phyloP scores from a whole-genome alignment of 2,888 invertebrate genomes.

The Torymus tubicola region DNA sequence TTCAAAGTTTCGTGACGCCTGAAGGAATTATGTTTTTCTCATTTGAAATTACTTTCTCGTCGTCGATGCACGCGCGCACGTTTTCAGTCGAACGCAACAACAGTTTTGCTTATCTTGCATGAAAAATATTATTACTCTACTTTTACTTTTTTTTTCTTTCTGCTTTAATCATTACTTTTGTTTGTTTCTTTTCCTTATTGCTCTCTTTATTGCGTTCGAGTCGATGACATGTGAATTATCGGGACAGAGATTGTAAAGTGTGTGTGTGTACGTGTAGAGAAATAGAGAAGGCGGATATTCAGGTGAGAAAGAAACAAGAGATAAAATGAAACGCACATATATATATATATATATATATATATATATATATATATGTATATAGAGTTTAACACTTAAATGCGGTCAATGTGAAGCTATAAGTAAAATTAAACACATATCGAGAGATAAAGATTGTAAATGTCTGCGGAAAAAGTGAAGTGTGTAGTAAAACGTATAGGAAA shows the following conservation, averaged over 20 bases:
- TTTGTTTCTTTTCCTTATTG: slow-evolving; percentile 1
- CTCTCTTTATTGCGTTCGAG: slow-evolving; percentile 36
- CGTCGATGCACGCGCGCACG: slow-evolving; percentile 53
- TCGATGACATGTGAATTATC: slow-evolving; percentile 32
- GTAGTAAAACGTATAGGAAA: too few relatives aligned
- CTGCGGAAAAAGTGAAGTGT: background rate
- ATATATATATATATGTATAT: slow-evolving; percentile 25
- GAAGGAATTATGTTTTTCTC: slow-evolving; percentile 51
- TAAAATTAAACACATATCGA: slow-evolving; percentile 12
- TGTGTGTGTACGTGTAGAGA: background rate
- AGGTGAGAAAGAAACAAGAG: slow-evolving; percentile 39
- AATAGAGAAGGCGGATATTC: slow-evolving; percentile 25
- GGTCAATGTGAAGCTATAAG: slow-evolving; percentile 21
- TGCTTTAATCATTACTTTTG: background rate
- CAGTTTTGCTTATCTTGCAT: background rate
- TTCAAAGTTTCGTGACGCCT: slow-evolving; percentile 54
- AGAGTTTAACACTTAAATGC: slow-evolving; percentile 33
- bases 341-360: too few relatives aligned
- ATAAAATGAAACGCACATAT: slow-evolving; percentile 37
- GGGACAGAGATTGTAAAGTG: slow-evolving; percentile 40
- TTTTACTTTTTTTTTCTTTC: background rate
- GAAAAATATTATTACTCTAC: background rate
- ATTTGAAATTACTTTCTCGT: slow-evolving; percentile 28
- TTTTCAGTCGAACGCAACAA: slow-evolving; percentile 31
- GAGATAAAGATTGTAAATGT: slow-evolving; percentile 9